These are phyloP conservation scores for Spodoptera littoralis DNA, from an alignment of 2,888 invertebrate species.

Conservation along the genomic window DNA sequence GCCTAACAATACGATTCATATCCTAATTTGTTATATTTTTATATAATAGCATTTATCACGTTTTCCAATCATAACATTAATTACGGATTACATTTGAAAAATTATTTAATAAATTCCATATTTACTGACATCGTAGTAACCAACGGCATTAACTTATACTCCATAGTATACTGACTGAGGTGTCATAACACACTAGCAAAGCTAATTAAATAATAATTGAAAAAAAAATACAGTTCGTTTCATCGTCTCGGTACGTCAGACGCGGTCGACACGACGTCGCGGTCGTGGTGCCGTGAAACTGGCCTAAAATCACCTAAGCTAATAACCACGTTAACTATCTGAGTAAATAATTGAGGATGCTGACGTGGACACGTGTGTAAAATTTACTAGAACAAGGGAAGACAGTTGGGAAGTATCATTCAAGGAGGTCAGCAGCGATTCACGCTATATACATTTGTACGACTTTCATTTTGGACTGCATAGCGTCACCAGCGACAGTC, in stretches of 20 bases:
- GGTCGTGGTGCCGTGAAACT: too few species aligned
- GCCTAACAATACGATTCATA: constrained; percentile 23
- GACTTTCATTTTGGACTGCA: constrained; percentile 26
- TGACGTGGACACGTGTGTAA: constrained; percentile 27
- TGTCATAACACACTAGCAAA: constrained; percentile 60
- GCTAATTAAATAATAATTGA: constrained; percentile 39
- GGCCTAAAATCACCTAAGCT: constrained; percentile 39
- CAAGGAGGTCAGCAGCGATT: not conserved
- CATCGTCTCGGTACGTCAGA: constrained; percentile 11
- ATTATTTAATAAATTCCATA: not conserved
- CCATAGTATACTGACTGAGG: too few species aligned
- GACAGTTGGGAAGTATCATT: constrained; percentile 16
- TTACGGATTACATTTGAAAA: constrained; percentile 24
- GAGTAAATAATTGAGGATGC: constrained; percentile 21
- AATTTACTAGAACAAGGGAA: constrained; percentile 20
- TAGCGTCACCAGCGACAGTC: not conserved
- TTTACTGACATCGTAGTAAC: constrained; percentile 7
- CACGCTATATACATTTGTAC: constrained; percentile 24
- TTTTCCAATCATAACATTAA: constrained; percentile 34
- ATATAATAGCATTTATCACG: constrained; percentile 45
- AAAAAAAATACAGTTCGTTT: constrained; percentile 45
- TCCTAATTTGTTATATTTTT: constrained; percentile 43
- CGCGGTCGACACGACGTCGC: too few species aligned
- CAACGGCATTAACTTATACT: constrained; percentile 2
- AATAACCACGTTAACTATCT: constrained; percentile 28